A percentile compares a stretch with the other conserved stretches of the same genome.
Evolutionary conservation across 2,888 invertebrate species (phyloP).

Genomic region (Siphonodentalium dalli): DNA sequence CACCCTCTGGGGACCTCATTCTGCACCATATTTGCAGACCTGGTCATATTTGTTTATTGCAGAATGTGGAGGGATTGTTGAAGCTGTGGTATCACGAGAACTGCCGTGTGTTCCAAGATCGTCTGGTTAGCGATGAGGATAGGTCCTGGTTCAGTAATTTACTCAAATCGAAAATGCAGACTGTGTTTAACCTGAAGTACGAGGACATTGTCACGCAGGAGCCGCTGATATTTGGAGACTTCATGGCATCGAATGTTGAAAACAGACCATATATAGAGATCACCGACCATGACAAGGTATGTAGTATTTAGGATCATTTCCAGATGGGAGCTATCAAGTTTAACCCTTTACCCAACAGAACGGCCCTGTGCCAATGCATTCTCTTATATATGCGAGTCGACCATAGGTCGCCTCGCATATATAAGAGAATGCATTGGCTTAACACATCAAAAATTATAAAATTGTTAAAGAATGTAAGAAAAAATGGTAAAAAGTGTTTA

Average conservation of each 20-base stretch:
- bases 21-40: not conserved
- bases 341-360: too few relatives aligned
- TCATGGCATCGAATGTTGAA: conserved; percentile 66
- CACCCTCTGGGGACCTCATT: too few relatives aligned
- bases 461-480: too few relatives aligned
- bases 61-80: conserved; percentile 55
- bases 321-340: too few relatives aligned
- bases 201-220: conserved; percentile 68
- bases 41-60: conserved; percentile 5
- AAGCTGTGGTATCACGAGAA: conserved; percentile 66
- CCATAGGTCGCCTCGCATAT: too few relatives aligned
- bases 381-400: too few relatives aligned
- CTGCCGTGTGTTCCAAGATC: conserved; percentile 65
- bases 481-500: too few relatives aligned
- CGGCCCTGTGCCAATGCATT: too few relatives aligned
- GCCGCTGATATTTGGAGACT: conserved; percentile 76
- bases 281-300: conserved; percentile 71
- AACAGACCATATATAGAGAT: conserved; percentile 73
- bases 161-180: conserved; percentile 67
- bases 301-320: too few relatives aligned
- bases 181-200: conserved; percentile 69
- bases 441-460: too few relatives aligned
- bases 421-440: too few relatives aligned
- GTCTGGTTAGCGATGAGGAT: conserved; percentile 66
- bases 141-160: conserved; percentile 60